Evolutionary conservation across 2,888 invertebrate genomes (phyloP).

Genomic region (Tachina fera): DNA sequence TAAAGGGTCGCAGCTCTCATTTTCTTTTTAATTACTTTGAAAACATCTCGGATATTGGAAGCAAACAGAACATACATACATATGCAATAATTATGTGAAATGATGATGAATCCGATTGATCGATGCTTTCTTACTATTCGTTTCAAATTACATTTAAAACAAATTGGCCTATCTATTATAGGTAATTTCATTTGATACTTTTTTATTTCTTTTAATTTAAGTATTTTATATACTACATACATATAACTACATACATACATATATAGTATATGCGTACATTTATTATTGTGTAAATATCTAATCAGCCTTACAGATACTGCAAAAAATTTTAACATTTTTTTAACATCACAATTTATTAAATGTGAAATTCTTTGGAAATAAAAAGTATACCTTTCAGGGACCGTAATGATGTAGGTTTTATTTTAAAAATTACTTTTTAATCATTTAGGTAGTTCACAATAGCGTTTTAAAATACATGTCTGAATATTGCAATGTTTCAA

Average conservation of each 20-base stretch:
- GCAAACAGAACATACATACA: background rate
- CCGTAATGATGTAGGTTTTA: no score
- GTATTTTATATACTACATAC: background rate
- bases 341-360: no score
- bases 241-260: background rate
- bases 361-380: no score
- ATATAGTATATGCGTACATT: background rate
- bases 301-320: no score
- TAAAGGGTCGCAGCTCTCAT: background rate
- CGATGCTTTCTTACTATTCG: conserved; percentile 27
- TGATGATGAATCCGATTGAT: conserved; percentile 47
- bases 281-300: no score
- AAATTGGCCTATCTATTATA: conserved; percentile 59
- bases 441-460: no score
- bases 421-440: no score
- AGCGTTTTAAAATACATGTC: no score
- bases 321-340: no score
- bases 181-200: conserved; percentile 57
- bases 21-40: conserved; percentile 4
- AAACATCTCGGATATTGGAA: background rate
- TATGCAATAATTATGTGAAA: conserved; percentile 21
- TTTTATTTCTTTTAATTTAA: background rate
- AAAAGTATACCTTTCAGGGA: no score
- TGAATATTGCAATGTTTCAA: no score
- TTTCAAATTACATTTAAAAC: conserved; percentile 21